Evolutionary conservation across 2,797 vertebrate species (phyloP).

Genomic region (Sphaeramia orbicularis): DNA sequence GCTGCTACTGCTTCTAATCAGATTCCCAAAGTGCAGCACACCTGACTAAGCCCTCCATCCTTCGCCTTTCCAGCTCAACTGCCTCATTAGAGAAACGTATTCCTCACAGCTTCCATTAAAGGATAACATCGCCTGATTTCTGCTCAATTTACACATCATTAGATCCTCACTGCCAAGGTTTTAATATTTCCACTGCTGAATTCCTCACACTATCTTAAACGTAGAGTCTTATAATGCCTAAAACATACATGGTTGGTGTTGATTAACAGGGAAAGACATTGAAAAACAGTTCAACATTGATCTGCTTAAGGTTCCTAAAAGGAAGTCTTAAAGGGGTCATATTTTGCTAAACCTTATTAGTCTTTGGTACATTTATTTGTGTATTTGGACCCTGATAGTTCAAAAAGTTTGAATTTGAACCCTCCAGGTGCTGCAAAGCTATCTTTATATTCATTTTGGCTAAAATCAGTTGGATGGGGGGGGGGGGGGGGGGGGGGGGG

Average conservation of each 20-base stretch:
- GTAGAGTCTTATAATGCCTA: conserved; percentile 5
- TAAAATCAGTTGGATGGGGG: too few relatives aligned
- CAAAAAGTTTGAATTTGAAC: too few relatives aligned
- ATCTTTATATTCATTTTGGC: too few relatives aligned
- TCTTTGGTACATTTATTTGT: too few relatives aligned
- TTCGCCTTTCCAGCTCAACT: conserved; percentile 49
- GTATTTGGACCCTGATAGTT: too few relatives aligned
- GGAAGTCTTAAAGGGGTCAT: conserved; percentile 31
- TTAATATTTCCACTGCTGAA: conserved; percentile 35
- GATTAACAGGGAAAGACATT: not conserved
- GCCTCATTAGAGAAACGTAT: conserved; percentile 59
- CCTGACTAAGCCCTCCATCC: conserved; percentile 61
- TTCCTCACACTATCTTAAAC: conserved; percentile 13
- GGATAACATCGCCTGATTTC: conserved; percentile 53
- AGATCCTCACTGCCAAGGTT: conserved; percentile 25
- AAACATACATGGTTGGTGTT: conserved; percentile 7
- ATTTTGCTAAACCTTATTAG: too few relatives aligned
- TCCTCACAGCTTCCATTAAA: conserved; percentile 64
- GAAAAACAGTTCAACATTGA: conserved; percentile 15
- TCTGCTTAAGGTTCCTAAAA: conserved; percentile 19
- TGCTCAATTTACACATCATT: conserved; percentile 67
- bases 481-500: too few relatives aligned
- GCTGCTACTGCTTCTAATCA: conserved; percentile 39
- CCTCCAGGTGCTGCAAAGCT: too few relatives aligned
- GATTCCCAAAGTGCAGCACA: conserved; percentile 51